These are phyloP conservation scores for Zeus faber DNA, from an alignment of 2,113 vertebrate species.

Conservation along the genomic window DNA sequence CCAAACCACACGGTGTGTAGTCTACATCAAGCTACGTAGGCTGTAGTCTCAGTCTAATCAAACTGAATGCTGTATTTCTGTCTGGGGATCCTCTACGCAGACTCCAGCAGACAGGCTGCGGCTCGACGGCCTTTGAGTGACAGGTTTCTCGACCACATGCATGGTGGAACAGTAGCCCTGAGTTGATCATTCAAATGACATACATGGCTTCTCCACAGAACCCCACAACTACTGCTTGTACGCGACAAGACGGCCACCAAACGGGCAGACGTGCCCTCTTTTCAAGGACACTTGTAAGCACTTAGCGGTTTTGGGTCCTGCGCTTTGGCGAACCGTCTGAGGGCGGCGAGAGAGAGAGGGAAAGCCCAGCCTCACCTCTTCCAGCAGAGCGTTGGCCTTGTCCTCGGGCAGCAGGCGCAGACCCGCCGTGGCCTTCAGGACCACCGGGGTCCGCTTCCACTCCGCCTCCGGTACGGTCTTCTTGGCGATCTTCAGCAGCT, in stretches of 20 bases:
- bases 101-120: conserved; percentile 15
- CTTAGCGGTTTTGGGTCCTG: conserved; percentile 63
- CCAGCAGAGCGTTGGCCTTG: conserved; percentile 85
- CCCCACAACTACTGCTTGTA: conserved; percentile 75
- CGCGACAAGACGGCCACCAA: conserved; percentile 60
- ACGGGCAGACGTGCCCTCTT: conserved; percentile 55
- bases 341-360: conserved; percentile 46
- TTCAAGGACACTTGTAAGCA: conserved; percentile 69
- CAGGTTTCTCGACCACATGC: conserved; percentile 58
- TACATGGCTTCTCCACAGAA: conserved; percentile 69
- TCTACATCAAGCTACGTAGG: no score
- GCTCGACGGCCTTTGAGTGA: conserved; percentile 47
- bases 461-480: conserved; percentile 85
- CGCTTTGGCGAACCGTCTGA: conserved; percentile 66
- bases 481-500: conserved; percentile 85
- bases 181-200: conserved; percentile 70
- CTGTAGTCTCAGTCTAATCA: no score
- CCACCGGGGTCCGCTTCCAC: conserved; percentile 90
- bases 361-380: conserved; percentile 84
- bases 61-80: no score
- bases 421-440: conserved; percentile 94
- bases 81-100: conserved; percentile 2
- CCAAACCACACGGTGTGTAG: no score
- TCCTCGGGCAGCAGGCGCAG: conserved; percentile 87
- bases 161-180: conserved; percentile 60